Percentiles rank a stretch among this genome's conserved stretches.
Conservation (phyloP, 2,797 vertebrate genomes). For the Merluccius polli region DNA sequence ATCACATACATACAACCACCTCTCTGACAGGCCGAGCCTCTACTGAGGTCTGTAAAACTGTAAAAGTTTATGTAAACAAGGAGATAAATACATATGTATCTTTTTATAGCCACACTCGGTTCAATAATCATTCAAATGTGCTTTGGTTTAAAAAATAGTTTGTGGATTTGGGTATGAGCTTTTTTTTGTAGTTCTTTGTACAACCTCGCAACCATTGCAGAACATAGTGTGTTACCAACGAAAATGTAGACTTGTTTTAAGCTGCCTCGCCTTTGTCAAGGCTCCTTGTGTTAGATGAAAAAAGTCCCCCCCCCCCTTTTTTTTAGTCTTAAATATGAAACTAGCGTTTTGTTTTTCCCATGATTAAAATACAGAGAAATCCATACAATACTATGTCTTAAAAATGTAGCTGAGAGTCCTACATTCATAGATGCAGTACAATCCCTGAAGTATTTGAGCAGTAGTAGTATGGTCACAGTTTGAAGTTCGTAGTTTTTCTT, state of each 20-base stretch:
- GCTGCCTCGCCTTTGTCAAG: conserved; percentile 80
- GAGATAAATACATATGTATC: conserved; percentile 97
- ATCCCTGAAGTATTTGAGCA: conserved; percentile 93
- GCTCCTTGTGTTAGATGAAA: conserved; percentile 79
- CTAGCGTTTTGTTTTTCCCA: conserved; percentile 92
- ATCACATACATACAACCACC: conserved; percentile 39
- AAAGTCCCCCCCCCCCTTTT: conserved; percentile 69
- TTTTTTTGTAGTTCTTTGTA: conserved; percentile 76
- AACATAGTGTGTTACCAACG: conserved; percentile 80
- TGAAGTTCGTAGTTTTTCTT: conserved; percentile 77
- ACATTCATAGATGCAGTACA: conserved; percentile 79
- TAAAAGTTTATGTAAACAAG: conserved; percentile 99
- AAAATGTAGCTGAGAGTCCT: conserved; percentile 86
- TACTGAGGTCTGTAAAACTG: conserved; percentile 97
- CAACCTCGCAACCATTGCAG: conserved; percentile 77
- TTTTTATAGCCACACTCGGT: conserved; percentile 85
- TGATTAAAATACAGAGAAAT: conserved; percentile 97
- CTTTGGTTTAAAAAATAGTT: conserved; percentile 99
- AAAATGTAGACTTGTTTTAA: conserved; percentile 82
- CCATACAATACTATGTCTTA: conserved; percentile 94
- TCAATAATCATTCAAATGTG: conserved; percentile 97
- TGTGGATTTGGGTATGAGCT: conserved; percentile 99
- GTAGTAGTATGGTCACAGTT: conserved; percentile 84
- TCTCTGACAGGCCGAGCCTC: conserved; percentile 80
- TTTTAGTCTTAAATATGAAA: conserved; percentile 92